phyloP scores from a whole-genome alignment of 2,888 invertebrate species.

The Ptilodon capucinus region DNA sequence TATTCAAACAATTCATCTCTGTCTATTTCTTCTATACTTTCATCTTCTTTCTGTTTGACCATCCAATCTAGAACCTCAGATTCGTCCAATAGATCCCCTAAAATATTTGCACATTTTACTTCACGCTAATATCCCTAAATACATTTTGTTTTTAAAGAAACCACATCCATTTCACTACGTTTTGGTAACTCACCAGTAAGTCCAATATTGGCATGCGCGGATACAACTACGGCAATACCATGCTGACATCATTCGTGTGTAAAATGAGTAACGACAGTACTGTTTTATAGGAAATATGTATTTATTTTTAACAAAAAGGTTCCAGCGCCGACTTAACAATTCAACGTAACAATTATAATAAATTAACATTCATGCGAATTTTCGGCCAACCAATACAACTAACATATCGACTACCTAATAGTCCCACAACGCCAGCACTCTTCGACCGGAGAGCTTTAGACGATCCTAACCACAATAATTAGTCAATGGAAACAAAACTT shows the following conservation, averaged over 20 bases:
- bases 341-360: slow-evolving; percentile 72
- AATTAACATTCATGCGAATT: slow-evolving; percentile 76
- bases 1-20: slow-evolving; percentile 91
- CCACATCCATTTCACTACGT: slow-evolving; percentile 78
- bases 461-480: slow-evolving; percentile 33
- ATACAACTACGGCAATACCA: slow-evolving; percentile 74
- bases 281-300: slow-evolving; percentile 71
- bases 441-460: slow-evolving; percentile 45
- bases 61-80: slow-evolving; percentile 95
- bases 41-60: slow-evolving; percentile 94
- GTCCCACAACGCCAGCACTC: slow-evolving; percentile 69
- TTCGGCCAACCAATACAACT: slow-evolving; percentile 74
- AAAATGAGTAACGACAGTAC: slow-evolving; percentile 68
- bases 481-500: slow-evolving; percentile 29
- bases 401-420: slow-evolving; percentile 61
- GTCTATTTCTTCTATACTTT: slow-evolving; percentile 94
- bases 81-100: slow-evolving; percentile 86
- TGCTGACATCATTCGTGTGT: slow-evolving; percentile 80
- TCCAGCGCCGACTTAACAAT: slow-evolving; percentile 76
- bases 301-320: slow-evolving; percentile 73
- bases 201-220: slow-evolving; percentile 77
- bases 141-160: slow-evolving; percentile 60
- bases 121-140: slow-evolving; percentile 45
- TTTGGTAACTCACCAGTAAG: slow-evolving; percentile 77
- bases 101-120: slow-evolving; percentile 54